Conservation (phyloP, 2,888 invertebrate genomes). For the Agonopterix heracliana region DNA sequence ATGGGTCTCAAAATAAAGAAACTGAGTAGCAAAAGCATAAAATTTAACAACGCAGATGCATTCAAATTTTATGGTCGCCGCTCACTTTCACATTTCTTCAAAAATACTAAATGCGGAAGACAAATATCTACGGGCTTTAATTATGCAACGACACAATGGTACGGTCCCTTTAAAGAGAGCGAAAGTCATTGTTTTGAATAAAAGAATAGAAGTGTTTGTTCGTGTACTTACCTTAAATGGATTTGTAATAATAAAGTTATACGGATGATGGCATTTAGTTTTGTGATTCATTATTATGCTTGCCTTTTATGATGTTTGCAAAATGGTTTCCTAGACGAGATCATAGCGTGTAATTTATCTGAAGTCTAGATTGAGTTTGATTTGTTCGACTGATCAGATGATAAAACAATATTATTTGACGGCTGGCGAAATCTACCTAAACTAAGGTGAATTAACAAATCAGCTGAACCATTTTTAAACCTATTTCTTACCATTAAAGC, state of each 20-base stretch:
- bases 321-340: too few relatives aligned
- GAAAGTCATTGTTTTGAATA: constrained; percentile 1
- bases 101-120: constrained; percentile 16
- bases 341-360: too few relatives aligned
- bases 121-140: constrained; percentile 9
- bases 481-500: too few relatives aligned
- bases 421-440: too few relatives aligned
- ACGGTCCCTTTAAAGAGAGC: constrained; percentile 16
- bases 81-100: constrained; percentile 56
- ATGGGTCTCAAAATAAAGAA: constrained; percentile 31
- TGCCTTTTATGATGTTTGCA: not conserved
- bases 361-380: too few relatives aligned
- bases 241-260: not conserved
- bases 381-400: too few relatives aligned
- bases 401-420: too few relatives aligned
- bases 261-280: not conserved
- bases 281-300: not conserved
- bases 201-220: constrained; percentile 1
- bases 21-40: constrained; percentile 41
- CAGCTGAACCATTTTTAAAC: too few relatives aligned
- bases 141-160: constrained; percentile 28
- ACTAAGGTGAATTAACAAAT: too few relatives aligned
- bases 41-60: constrained; percentile 28
- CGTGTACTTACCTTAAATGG: constrained; percentile 1
- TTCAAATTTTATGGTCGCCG: constrained; percentile 9